A percentile compares a stretch with the other conserved stretches of the same genome.
These are phyloP conservation scores for Nasonia vitripennis DNA, from an alignment of 1,140 invertebrate genomes.

Conservation along the genomic window DNA sequence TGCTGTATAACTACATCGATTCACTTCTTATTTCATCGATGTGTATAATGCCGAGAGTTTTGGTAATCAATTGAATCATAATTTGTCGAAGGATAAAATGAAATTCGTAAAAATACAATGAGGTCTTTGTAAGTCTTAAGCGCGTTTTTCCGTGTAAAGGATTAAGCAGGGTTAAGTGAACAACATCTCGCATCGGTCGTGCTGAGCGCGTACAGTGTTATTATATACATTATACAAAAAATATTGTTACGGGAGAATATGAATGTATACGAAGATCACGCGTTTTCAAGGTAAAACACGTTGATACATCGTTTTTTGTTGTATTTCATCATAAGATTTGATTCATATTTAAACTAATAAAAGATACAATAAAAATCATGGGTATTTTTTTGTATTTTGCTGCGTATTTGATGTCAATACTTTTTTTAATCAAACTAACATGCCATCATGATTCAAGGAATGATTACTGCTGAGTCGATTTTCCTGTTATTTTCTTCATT, in stretches of 20 bases:
- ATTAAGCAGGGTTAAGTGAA: conserved; percentile 32
- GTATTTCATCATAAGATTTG: conserved; percentile 39
- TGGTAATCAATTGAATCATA: background rate
- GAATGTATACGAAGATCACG: conserved; percentile 35
- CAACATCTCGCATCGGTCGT: background rate
- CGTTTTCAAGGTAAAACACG: conserved; percentile 9
- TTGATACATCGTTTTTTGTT: conserved; percentile 29
- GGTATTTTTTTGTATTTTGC: conserved; percentile 17
- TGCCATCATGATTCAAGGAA: background rate
- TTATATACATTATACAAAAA: conserved; percentile 14
- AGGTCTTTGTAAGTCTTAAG: background rate
- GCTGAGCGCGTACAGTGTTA: conserved; percentile 14
- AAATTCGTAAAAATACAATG: background rate
- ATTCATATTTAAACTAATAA: conserved; percentile 31
- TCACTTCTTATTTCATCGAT: background rate
- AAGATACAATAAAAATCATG: conserved; percentile 22
- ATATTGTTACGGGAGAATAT: conserved; percentile 12
- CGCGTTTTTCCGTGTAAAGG: conserved; percentile 14
- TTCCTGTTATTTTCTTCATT: background rate
- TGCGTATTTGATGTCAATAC: background rate
- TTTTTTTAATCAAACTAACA: background rate
- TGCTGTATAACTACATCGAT: conserved; percentile 8
- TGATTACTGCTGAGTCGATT: background rate
- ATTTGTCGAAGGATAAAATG: background rate
- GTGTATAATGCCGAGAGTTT: background rate